Evolutionary conservation across 2,113 vertebrate genomes (phyloP), one percentile per base, ranked within the genome.

Genomic region (Coturnix japonica): DNA sequence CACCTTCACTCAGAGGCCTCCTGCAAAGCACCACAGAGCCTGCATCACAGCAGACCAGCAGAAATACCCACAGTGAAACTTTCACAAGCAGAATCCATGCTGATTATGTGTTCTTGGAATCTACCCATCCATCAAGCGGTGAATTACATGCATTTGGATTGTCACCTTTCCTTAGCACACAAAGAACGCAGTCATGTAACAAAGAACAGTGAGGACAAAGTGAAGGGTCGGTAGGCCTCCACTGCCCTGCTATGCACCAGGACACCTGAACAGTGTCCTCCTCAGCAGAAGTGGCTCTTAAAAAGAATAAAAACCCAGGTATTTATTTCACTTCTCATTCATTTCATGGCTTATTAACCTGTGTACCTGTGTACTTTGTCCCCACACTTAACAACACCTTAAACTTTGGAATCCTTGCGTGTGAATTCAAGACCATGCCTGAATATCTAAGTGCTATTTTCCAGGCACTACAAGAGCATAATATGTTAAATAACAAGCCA

Each of bases 401-500:
- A 81, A 78, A 92, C 46, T 89, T 91, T 26, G 51, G 64, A 77
- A 61, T 91, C 56, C 67, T 91, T 82, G n/a, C 28, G 67, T 77
- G 79, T 43, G 81, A 93, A 89, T 74, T 76, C 56, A 46, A 77
- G 35, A 91, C 76, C 69, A 43, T 46, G 92, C 64, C 72, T 87
- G 71, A 89, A 73, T 21, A 85, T 19, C 46, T 85, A 89, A 96
- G 64, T 57, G 79, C 56, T 93, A 74, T 90, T 91, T 94, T 83
- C 35, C 73, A 89, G 64, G 61, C 60, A 75, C 54, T 76, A 51
- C 66, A 66, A 60, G 63, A 87, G 63, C 60, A 61, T 57, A 95
- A 79, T 33, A n/a, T 35, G 54, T 92, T 90, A 96, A 95, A 96
- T 84, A 96, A 93, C 84, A 81, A 89, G 72, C 75, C 89, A 94